Percentiles rank a stretch among this genome's conserved stretches.
These are phyloP conservation scores for Andrena bicolor DNA, from an alignment of 2,888 invertebrate genomes.

Conservation along the genomic window DNA sequence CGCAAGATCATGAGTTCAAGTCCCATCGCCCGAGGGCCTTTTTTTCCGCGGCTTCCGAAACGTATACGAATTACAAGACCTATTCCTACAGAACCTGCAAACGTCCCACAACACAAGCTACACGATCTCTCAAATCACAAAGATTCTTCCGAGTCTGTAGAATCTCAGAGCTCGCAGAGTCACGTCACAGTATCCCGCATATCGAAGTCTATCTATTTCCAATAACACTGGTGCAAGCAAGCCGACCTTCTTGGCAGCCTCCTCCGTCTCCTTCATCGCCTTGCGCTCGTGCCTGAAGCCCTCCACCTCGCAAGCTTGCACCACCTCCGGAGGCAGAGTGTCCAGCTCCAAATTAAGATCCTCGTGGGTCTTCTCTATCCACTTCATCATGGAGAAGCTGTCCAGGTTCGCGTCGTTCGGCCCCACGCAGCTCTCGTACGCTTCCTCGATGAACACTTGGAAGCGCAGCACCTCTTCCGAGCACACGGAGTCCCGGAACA, in stretches of 20 bases:
- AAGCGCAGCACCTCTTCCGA: constrained; percentile 87
- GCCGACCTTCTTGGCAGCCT: constrained; percentile 87
- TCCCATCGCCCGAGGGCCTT: no score
- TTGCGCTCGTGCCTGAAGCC: constrained; percentile 86
- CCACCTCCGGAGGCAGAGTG: constrained; percentile 86
- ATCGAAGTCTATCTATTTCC: no score
- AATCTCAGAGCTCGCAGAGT: no score
- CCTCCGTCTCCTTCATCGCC: constrained; percentile 86
- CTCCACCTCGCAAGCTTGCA: constrained; percentile 86
- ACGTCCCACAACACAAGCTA: no score
- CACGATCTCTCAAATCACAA: no score
- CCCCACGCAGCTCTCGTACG: constrained; percentile 87
- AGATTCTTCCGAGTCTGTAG: no score
- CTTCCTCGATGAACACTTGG: constrained; percentile 88
- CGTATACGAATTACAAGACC: no score
- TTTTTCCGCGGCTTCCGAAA: no score
- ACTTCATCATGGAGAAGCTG: constrained; percentile 87
- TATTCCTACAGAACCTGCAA: no score
- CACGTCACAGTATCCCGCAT: no score
- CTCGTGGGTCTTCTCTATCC: constrained; percentile 87
- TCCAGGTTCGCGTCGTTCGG: constrained; percentile 87
- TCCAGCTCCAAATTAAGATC: constrained; percentile 86
- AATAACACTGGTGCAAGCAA: no score
- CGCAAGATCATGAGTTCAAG: no score
- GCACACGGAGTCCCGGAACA: constrained; percentile 87